Percentiles rank a stretch among this genome's conserved stretches.
Evolutionary conservation across 2,888 invertebrate species (phyloP).

Genomic region (Sabatieria punctata): DNA sequence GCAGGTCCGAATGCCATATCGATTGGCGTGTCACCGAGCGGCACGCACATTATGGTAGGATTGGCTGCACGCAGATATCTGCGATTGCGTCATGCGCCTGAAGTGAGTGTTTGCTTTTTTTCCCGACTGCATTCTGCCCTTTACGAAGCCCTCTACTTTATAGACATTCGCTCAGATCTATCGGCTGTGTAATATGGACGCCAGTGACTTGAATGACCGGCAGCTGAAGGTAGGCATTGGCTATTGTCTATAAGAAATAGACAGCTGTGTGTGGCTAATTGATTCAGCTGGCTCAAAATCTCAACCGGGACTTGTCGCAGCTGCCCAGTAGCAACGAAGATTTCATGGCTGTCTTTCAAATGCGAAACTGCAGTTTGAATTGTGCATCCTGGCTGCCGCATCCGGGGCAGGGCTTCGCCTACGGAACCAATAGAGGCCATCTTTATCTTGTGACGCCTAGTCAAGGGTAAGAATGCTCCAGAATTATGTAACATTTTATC

Average conservation of each 20-base stretch:
- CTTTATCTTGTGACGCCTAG: constrained; percentile 37
- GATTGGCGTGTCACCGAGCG: constrained; percentile 63
- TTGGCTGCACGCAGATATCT: constrained; percentile 47
- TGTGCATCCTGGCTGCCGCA: constrained; percentile 66
- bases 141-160: neutral
- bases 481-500: too few relatives aligned
- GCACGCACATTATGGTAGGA: constrained; percentile 59
- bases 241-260: too few relatives aligned
- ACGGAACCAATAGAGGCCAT: constrained; percentile 67
- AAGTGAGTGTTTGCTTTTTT: neutral
- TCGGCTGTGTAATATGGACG: constrained; percentile 1
- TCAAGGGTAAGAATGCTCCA: too few relatives aligned
- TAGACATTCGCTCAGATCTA: constrained; percentile 10
- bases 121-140: neutral
- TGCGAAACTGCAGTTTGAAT: constrained; percentile 52
- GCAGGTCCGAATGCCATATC: constrained; percentile 59
- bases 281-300: constrained; percentile 41
- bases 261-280: neutral
- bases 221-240: constrained; percentile 24
- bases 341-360: constrained; percentile 31
- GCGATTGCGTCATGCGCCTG: constrained; percentile 9
- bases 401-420: constrained; percentile 64
- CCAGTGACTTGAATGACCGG: constrained; percentile 25
- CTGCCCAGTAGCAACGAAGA: neutral
- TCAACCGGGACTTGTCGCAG: constrained; percentile 41